Base-by-base conservation (phyloP, 2,888 invertebrate genomes). In the Ypsolopha sequella region DNA sequence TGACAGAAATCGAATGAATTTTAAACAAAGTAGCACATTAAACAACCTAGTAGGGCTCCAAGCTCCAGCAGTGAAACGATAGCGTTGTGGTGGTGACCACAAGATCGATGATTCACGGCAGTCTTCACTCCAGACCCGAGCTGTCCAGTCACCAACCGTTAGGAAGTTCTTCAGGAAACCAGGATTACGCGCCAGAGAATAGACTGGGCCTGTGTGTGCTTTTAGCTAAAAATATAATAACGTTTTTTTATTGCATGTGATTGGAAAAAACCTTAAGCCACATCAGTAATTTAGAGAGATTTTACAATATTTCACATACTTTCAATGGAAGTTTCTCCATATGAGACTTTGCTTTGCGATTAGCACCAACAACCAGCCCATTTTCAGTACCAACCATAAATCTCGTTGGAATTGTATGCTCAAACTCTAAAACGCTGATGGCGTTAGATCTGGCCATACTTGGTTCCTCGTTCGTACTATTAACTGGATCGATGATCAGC, bases 111-210 rank as follows among this genome's bases (percentile, higher is more conserved):
- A 95, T 70, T 98, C 97, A 54, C 91, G 90, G 68, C 96, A 96
- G 68, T 98, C 98, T 76, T 98, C 98, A 3, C 96, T 95, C 96
- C 97, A 98, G 60, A 98, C 92, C 60, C 93, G 89, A 0, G 95
- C 93, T 44, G 95, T 94, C 95, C 96, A 97, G 76, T 97, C 97
- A 1, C 97, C 98, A 44, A 98, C 92, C 0, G 96, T 94, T 53
- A 98, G 82, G 76, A 98, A 98, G 74, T 96, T 97, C 79, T 98
- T 98, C 1, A 95, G 90, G 79, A 96, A 97, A 35, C 92, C 93
- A 0, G 97, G 95, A 84, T 97, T 98, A 55, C 98, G 90, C 66
- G 96, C 93, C 51, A 97, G 84, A 6, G 95, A 90, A 68, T 93
- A 91, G 1, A 98, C 93, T 0, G 96, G 95, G 0, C 98, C 97